Evolutionary conservation across 2,888 invertebrate genomes (phyloP), one percentile per base, ranked within the genome.

Genomic region (Rhodophaea formosa): DNA sequence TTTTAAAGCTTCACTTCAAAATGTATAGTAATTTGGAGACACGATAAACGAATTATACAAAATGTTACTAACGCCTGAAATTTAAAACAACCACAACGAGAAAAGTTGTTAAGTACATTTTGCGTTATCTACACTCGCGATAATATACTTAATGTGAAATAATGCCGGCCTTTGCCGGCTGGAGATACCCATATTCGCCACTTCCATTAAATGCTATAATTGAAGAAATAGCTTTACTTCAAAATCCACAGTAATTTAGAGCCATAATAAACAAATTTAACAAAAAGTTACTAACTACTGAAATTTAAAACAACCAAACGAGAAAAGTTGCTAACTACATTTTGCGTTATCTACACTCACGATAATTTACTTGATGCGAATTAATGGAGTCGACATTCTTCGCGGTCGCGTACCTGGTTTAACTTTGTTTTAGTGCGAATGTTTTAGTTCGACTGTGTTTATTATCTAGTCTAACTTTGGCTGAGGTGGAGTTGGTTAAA

Each of bases 31-130:
- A 10, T 35, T 35, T 10, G 0, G 8, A 8, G 35, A 35, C 10
- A 10, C 3, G 1, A 35, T 3, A 35, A 29, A 14, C 29, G 5
- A 47, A 79, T 80, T 80, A 74, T 74, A 70, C 66, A 70, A 17
- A 30, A 14, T 47, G 47, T 47, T 29, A 23, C 47, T 14, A 47
- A 47, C 47, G 30, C 14, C 12, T 14, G 45, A 47, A 47, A 47
- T 23, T 14, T 14, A 62, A 63, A 67, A 15, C 54, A 44, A 54
- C 30, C 44, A 12, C n/a, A 32, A 54, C 29, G 44, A 45, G 54
- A 16, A 32, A 44, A 45, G 16, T 54, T 32, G 14, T 32, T 32
- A 51, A 32, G 7, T 29, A 30, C 32, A 54, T 46, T 54, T 32
- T 54, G 32, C 32, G 30, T 45, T 54, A 45, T 32, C 32, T 32